phyloP scores from a whole-genome alignment of 2,888 invertebrate genomes.

The Parochlus steinenii region DNA sequence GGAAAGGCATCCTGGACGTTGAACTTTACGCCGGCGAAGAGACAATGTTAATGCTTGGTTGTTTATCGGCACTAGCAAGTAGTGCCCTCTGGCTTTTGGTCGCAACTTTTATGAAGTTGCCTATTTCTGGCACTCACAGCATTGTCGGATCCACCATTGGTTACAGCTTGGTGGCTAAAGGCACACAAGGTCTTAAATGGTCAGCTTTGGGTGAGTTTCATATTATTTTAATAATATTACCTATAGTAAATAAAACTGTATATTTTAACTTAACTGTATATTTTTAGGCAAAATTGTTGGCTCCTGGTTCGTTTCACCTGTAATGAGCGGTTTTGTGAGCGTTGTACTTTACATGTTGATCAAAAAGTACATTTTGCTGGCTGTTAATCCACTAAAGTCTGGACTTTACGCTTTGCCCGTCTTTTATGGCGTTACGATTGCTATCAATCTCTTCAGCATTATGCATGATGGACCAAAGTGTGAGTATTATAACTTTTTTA shows the following conservation, averaged over 20 bases:
- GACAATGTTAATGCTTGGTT: slow-evolving; percentile 69
- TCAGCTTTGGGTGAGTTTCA: slow-evolving; percentile 27
- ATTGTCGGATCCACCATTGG: slow-evolving; percentile 94
- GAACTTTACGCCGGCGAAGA: slow-evolving; percentile 58
- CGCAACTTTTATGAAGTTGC: slow-evolving; percentile 78
- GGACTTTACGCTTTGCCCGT: slow-evolving; percentile 66
- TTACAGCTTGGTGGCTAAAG: slow-evolving; percentile 74
- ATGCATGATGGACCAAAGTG: slow-evolving; percentile 74
- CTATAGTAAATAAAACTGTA: slow-evolving; percentile 3
- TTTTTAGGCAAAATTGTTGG: slow-evolving; percentile 34
- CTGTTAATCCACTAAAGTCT: slow-evolving; percentile 51
- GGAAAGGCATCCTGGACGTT: slow-evolving; percentile 81
- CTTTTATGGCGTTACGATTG: slow-evolving; percentile 73
- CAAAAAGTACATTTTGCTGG: slow-evolving; percentile 51
- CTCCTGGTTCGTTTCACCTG: slow-evolving; percentile 88
- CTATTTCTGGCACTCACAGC: slow-evolving; percentile 88
- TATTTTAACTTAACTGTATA: slow-evolving; percentile 5
- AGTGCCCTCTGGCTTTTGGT: slow-evolving; percentile 77
- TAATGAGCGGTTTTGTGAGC: slow-evolving; percentile 74
- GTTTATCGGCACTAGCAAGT: slow-evolving; percentile 66
- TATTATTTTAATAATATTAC: slow-evolving; percentile 1
- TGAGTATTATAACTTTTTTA: no score
- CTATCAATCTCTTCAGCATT: slow-evolving; percentile 76
- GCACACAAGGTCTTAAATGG: slow-evolving; percentile 62
- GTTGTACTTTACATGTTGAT: slow-evolving; percentile 56